phyloP scores from a whole-genome alignment of 1,140 invertebrate species.

The Drosophila lowei region DNA sequence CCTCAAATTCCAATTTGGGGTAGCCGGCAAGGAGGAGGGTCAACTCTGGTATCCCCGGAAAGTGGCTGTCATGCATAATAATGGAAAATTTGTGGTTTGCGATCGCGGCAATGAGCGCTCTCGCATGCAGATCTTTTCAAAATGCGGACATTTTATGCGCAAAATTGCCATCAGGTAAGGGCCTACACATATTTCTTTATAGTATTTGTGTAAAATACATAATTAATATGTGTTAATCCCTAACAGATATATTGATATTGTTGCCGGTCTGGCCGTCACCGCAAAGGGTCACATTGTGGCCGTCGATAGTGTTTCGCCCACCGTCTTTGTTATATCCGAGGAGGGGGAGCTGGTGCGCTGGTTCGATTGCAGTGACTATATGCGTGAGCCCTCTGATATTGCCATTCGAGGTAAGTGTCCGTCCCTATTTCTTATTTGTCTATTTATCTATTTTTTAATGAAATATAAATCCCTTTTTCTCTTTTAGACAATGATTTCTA shows the following conservation, averaged over 20 bases:
- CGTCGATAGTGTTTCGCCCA: conserved; percentile 98
- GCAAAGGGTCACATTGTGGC: conserved; percentile 95
- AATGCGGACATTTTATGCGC: conserved; percentile 93
- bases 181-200: too few relatives aligned
- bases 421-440: neutral
- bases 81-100: conserved; percentile 96
- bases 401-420: conserved; percentile 91
- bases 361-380: conserved; percentile 98
- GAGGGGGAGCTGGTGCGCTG: conserved; percentile 94
- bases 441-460: neutral
- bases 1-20: conserved; percentile 95
- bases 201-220: too few relatives aligned
- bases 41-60: conserved; percentile 98
- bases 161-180: conserved; percentile 91
- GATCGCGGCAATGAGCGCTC: conserved; percentile 98
- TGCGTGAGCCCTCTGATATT: conserved; percentile 98
- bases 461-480: neutral
- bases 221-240: neutral
- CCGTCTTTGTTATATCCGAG: conserved; percentile 96
- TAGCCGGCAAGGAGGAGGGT: conserved; percentile 96
- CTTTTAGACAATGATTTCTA: conserved; percentile 95
- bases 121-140: conserved; percentile 97
- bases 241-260: conserved; percentile 95
- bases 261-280: conserved; percentile 97
- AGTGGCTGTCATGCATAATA: conserved; percentile 94